Evolutionary conservation across 2,113 vertebrate species (phyloP), one percentile per base, ranked within the genome.

Genomic region (Urocolius indicus): DNA sequence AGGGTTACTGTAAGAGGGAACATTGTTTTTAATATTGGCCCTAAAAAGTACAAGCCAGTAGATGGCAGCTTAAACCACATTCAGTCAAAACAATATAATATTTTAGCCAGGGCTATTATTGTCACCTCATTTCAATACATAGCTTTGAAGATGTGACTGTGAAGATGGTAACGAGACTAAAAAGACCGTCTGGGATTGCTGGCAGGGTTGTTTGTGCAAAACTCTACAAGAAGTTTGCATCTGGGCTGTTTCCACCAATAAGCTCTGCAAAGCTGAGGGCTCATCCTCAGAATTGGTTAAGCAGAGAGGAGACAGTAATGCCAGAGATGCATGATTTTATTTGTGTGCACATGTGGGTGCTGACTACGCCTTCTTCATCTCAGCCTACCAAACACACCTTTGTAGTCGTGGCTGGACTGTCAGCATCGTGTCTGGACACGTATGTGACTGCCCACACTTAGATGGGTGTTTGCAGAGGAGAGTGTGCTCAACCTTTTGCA

Each of bases 61-160:
- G 95, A 98, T 96, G 92, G 97, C 87, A 97, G 94, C 71, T 97
- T 95, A 96, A 97, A 96, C 83, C 97, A 96, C 80, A 81, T 68
- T 97, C 97, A 93, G 77, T 84, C 87, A 93, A 97, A 97, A 89
- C 91, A 95, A 92, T 59, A 51, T 61, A 30, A 89, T 93, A 71
- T 90, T 96, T 97, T 89, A 94, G 79, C 76, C 90, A 91, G 76
- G 55, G 30, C 52, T 55, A 84, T 94, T 95, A 88, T 68, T 88
- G 52, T 86, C 82, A 90, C 72, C 86, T 91, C 59, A 59, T 51
- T 94, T 93, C 82, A 55, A 76, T 84, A 72, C 45, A 79, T 81
- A 15, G 84, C 92, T 94, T 90, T 75, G 57, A 87, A 73, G 68
- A 66, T 65, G 62, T 92, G 65, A 83, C 79, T 59, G 73, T 2